These are phyloP conservation scores for Hoplostethus mediterraneus DNA, from an alignment of 2,797 vertebrate species.

Conservation along the genomic window DNA sequence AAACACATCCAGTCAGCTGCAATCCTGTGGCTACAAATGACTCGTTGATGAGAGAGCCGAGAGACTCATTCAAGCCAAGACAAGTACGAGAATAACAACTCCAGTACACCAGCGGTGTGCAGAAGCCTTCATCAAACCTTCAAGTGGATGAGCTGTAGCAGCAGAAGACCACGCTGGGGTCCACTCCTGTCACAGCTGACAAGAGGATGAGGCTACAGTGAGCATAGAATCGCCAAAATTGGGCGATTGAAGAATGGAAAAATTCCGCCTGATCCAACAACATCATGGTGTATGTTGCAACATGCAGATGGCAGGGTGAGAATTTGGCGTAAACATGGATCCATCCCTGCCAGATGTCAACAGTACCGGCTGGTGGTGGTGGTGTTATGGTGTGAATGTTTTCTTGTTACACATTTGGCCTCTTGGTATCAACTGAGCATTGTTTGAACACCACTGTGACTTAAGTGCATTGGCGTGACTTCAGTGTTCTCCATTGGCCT, in stretches of 20 bases:
- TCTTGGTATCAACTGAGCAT: slow-evolving; percentile 47
- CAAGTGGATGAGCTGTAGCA: slow-evolving; percentile 19
- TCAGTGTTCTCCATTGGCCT: slow-evolving; percentile 11
- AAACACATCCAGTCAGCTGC: slow-evolving; percentile 24
- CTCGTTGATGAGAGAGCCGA: slow-evolving; percentile 38
- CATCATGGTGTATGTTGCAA: slow-evolving; percentile 63
- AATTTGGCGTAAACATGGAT: slow-evolving; percentile 59
- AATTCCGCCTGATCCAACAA: slow-evolving; percentile 63
- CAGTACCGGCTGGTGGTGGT: slow-evolving; percentile 39
- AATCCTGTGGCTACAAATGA: slow-evolving; percentile 21
- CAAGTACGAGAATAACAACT: slow-evolving; percentile 31
- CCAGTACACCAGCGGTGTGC: slow-evolving; percentile 4
- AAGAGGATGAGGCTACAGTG: slow-evolving; percentile 18
- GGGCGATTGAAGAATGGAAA: slow-evolving; percentile 62
- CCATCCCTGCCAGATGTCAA: slow-evolving; percentile 59
- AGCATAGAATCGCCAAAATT: slow-evolving; percentile 26
- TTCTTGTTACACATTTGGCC: slow-evolving; percentile 6
- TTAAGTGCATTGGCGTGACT: slow-evolving; percentile 36
- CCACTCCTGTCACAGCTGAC: slow-evolving; percentile 5
- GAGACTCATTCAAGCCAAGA: slow-evolving; percentile 32
- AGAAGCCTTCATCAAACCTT: slow-evolving; percentile 30
- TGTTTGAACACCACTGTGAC: slow-evolving; percentile 44
- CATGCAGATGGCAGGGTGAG: slow-evolving; percentile 63
- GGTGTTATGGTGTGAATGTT: slow-evolving; percentile 28
- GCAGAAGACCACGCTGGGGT: neutral